Evolutionary conservation across 2,797 vertebrate species (phyloP).

Genomic region (Rousettus madagascariensis): DNA sequence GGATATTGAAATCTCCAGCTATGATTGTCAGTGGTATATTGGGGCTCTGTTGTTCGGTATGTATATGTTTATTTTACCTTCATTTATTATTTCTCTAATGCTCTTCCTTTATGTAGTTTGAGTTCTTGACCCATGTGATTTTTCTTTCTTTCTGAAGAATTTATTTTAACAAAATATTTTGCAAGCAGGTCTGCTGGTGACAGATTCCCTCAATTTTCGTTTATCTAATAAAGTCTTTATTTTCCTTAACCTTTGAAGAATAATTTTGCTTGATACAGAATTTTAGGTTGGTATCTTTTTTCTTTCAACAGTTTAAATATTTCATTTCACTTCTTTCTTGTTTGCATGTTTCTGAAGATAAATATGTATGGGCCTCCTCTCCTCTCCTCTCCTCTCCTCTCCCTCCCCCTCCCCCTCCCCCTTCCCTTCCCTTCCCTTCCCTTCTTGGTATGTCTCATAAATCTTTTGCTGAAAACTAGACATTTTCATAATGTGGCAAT

Average conservation of each 20-base stretch:
- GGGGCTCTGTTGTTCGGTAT: neutral
- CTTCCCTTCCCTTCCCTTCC: neutral
- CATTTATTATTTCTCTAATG: neutral
- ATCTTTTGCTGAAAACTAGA: neutral
- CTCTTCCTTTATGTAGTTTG: neutral
- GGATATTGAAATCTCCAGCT: accelerated
- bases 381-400: neutral
- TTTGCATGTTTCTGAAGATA: neutral
- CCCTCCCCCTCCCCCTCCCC: neutral
- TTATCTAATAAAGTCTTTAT: neutral
- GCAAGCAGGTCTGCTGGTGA: neutral
- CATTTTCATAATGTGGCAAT: neutral
- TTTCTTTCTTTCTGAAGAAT: slow-evolving; percentile 7
- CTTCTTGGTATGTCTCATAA: neutral
- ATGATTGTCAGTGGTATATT: accelerated
- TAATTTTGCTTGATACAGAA: neutral
- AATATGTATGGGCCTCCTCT: neutral
- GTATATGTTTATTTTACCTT: neutral
- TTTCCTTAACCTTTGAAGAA: neutral
- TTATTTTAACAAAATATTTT: neutral
- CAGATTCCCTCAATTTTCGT: neutral
- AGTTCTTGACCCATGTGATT: neutral
- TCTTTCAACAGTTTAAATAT: neutral
- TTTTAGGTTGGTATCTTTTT: neutral
- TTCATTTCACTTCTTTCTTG: neutral